Percentiles rank a stretch among this genome's conserved stretches.
These are phyloP conservation scores for Aspiorhynchus laticeps DNA, from an alignment of 2,113 vertebrate species.

Conservation along the genomic window DNA sequence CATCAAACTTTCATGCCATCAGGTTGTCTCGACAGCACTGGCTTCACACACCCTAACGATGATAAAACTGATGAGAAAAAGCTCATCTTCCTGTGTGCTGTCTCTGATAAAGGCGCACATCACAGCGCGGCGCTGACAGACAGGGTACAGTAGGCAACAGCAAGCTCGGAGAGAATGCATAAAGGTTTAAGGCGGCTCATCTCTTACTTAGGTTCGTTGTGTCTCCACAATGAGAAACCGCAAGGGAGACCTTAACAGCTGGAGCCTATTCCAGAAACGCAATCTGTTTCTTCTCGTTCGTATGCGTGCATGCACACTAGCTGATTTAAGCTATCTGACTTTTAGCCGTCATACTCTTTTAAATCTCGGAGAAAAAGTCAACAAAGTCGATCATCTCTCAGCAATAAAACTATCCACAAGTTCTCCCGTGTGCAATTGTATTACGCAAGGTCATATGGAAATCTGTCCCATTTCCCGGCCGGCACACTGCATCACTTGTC, in stretches of 20 bases:
- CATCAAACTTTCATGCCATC: slow-evolving; percentile 73
- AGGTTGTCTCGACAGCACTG: slow-evolving; percentile 58
- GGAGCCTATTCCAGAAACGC: slow-evolving; percentile 37
- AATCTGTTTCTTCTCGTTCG: slow-evolving; percentile 33
- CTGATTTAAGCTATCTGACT: slow-evolving; percentile 47
- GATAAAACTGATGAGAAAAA: slow-evolving; percentile 57
- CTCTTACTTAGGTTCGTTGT: slow-evolving; percentile 2
- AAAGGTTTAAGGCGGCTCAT: slow-evolving; percentile 42
- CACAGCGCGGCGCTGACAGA: slow-evolving; percentile 44
- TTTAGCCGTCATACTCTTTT: slow-evolving; percentile 48
- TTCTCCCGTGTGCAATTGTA: slow-evolving; percentile 59
- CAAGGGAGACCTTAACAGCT: slow-evolving; percentile 40
- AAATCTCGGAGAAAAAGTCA: slow-evolving; percentile 57
- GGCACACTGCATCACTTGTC: slow-evolving; percentile 58
- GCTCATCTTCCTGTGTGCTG: slow-evolving; percentile 38
- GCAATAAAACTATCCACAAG: slow-evolving; percentile 61
- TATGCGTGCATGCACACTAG: not conserved
- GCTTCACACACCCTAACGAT: slow-evolving; percentile 50
- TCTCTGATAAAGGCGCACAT: slow-evolving; percentile 43
- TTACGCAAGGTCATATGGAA: slow-evolving; percentile 75
- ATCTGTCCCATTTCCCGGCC: slow-evolving; percentile 62
- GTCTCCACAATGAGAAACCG: slow-evolving; percentile 17
- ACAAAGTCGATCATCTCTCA: slow-evolving; percentile 68
- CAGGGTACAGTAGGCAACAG: slow-evolving; percentile 36
- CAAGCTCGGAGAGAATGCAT: slow-evolving; percentile 15